These are phyloP conservation scores for Caerostris extrusa DNA, from an alignment of 1,140 invertebrate genomes.

Conservation along the genomic window DNA sequence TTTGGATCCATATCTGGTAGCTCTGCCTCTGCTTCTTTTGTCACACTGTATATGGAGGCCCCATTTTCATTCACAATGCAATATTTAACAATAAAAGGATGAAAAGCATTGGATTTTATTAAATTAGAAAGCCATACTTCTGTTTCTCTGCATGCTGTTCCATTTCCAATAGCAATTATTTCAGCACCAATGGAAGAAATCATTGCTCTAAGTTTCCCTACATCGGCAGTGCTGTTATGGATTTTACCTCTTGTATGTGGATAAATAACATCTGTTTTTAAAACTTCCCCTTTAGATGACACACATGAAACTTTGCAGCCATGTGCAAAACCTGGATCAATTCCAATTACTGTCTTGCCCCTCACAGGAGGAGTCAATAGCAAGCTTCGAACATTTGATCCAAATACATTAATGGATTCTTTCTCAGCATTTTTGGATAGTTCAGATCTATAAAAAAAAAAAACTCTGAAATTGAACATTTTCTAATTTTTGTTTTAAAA, in stretches of 20 bases:
- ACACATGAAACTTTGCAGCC: conserved; percentile 92
- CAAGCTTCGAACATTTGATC: conserved; percentile 90
- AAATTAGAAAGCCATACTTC: conserved; percentile 88
- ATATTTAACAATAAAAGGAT: conserved; percentile 85
- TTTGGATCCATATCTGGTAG: conserved; percentile 90
- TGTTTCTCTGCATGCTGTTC: conserved; percentile 92
- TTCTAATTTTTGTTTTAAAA: too few species aligned
- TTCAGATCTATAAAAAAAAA: conserved; percentile 84
- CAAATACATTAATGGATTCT: conserved; percentile 92
- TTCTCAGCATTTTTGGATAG: conserved; percentile 89
- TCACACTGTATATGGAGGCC: conserved; percentile 94
- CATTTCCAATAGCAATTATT: conserved; percentile 92
- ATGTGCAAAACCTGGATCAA: conserved; percentile 92
- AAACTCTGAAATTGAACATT: too few species aligned
- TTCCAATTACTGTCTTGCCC: conserved; percentile 89
- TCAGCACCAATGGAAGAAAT: conserved; percentile 83
- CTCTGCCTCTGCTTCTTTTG: conserved; percentile 90
- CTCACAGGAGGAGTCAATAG: conserved; percentile 89
- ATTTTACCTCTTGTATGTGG: conserved; percentile 82
- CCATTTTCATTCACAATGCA: conserved; percentile 93
- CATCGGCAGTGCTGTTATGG: neutral
- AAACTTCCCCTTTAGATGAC: conserved; percentile 84
- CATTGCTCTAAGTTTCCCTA: neutral
- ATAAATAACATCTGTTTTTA: conserved; percentile 88
- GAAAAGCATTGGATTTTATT: conserved; percentile 84